These are phyloP conservation scores for Sesamia nonagrioides DNA, from an alignment of 1,140 invertebrate species.

Conservation along the genomic window DNA sequence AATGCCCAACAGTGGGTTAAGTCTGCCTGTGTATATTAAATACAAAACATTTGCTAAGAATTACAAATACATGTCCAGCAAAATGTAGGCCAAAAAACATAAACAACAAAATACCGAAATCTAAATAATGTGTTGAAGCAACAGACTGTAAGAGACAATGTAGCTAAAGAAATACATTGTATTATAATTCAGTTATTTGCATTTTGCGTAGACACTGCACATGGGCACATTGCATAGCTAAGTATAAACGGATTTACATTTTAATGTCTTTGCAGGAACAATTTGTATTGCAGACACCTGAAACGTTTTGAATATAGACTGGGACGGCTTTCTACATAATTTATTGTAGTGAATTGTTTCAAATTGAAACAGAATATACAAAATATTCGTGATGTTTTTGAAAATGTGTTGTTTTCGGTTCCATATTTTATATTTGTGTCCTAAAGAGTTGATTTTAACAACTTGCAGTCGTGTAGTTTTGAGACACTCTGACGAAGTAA, in stretches of 20 bases:
- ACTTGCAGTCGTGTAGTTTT: not conserved
- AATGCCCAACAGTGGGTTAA: no score
- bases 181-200: slow-evolving; percentile 54
- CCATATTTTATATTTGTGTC: not conserved
- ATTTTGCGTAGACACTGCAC: slow-evolving; percentile 41
- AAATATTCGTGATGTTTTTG: not conserved
- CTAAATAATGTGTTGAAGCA: not conserved
- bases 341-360: slow-evolving; percentile 22
- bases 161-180: slow-evolving; percentile 25
- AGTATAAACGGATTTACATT: slow-evolving; percentile 55
- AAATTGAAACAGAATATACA: slow-evolving; percentile 17
- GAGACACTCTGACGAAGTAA: not conserved
- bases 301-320: slow-evolving; percentile 49
- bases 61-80: not conserved
- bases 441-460: not conserved
- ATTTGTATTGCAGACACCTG: slow-evolving; percentile 54
- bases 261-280: slow-evolving; percentile 54
- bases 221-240: slow-evolving; percentile 49
- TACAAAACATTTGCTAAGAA: not conserved
- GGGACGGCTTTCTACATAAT: slow-evolving; percentile 37
- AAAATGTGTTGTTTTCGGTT: not conserved
- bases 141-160: slow-evolving; percentile 12
- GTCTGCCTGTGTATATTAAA: no score
- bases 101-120: not conserved
- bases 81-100: not conserved